Percentiles rank a stretch among this genome's conserved stretches.
phyloP scores from a whole-genome alignment of 2,888 invertebrate species.

The Euzetes globulus region DNA sequence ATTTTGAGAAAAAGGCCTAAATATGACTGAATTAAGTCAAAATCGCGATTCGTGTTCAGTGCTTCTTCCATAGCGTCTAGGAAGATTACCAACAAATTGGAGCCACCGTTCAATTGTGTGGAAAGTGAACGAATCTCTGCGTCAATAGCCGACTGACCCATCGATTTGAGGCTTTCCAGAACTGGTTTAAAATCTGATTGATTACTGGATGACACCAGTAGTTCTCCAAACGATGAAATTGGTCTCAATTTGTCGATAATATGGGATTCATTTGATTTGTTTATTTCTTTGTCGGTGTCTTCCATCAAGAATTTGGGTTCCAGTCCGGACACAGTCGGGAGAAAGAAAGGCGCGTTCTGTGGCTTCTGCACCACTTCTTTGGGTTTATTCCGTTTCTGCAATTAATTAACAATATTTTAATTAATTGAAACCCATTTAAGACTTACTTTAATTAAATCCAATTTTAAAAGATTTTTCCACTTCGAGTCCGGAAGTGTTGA shows the following conservation, averaged over 20 bases:
- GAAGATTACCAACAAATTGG: constrained; percentile 63
- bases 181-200: constrained; percentile 46
- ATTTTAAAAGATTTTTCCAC: constrained; percentile 53
- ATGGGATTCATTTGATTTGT: neutral
- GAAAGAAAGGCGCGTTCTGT: constrained; percentile 30
- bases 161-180: constrained; percentile 58
- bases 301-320: constrained; percentile 30
- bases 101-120: constrained; percentile 57
- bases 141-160: constrained; percentile 78
- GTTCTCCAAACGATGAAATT: constrained; percentile 38
- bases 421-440: constrained; percentile 61
- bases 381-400: constrained; percentile 36
- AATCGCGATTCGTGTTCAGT: constrained; percentile 67
- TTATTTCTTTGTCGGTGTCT: neutral
- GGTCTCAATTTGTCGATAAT: constrained; percentile 2
- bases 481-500: constrained; percentile 52
- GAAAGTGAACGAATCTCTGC: constrained; percentile 69
- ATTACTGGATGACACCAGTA: constrained; percentile 33
- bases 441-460: constrained; percentile 69
- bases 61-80: constrained; percentile 63
- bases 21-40: constrained; percentile 84
- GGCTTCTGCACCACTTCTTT: constrained; percentile 34
- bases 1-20: constrained; percentile 73
- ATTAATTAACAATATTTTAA: constrained; percentile 76
- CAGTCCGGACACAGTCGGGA: constrained; percentile 35